Evolutionary conservation across 2,888 invertebrate genomes (phyloP).

Genomic region (Leucophenga montana): DNA sequence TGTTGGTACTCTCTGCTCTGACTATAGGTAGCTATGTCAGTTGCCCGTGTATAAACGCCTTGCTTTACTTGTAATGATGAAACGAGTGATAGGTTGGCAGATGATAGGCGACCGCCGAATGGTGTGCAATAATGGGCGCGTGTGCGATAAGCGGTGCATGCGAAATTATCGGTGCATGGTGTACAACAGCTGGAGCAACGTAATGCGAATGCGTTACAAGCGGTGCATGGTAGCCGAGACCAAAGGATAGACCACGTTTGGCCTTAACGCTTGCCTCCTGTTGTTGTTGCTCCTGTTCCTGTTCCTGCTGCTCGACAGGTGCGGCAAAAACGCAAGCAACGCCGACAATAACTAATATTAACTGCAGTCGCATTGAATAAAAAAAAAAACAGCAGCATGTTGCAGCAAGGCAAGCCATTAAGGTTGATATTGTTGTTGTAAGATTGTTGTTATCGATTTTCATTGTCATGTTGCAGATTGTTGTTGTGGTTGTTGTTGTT

Average conservation of each 20-base stretch:
- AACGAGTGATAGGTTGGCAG: conserved; percentile 61
- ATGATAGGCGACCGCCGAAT: conserved; percentile 55
- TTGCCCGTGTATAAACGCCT: conserved; percentile 20
- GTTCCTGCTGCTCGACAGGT: conserved; percentile 43
- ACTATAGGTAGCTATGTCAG: neutral
- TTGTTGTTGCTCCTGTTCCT: conserved; percentile 37
- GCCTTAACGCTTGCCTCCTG: conserved; percentile 55
- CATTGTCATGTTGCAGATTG: neutral
- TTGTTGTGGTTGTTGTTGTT: conserved; percentile 8
- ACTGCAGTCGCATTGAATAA: conserved; percentile 35
- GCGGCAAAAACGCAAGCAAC: conserved; percentile 58
- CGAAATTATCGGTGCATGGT: conserved; percentile 57
- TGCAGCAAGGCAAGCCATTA: neutral
- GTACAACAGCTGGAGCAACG: conserved; percentile 60
- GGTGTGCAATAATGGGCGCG: conserved; percentile 56
- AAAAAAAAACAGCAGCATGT: neutral
- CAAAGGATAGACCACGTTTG: conserved; percentile 65
- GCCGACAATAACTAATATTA: conserved; percentile 55
- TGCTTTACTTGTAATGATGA: conserved; percentile 56
- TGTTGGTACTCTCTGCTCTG: no score
- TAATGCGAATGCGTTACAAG: conserved; percentile 61
- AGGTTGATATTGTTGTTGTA: neutral
- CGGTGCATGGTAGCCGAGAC: conserved; percentile 67
- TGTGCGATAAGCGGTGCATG: conserved; percentile 60
- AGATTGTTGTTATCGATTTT: neutral